Evolutionary conservation across 2,797 vertebrate species (phyloP), one percentile per base, ranked within the genome.

Genomic region (Danio kyathit): DNA sequence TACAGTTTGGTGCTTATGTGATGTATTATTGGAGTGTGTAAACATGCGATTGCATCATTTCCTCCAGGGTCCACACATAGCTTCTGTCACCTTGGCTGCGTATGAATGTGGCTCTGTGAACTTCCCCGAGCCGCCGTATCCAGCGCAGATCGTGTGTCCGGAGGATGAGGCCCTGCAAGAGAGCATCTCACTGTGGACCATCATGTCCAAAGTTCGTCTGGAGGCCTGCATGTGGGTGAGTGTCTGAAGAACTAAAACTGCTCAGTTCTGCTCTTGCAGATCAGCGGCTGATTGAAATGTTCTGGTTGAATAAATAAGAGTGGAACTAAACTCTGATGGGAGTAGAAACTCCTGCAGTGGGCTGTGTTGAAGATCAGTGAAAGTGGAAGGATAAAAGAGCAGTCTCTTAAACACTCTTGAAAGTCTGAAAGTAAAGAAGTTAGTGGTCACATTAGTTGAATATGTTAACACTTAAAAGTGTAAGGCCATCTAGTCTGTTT

Each of bases 161-260:
- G 92, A 95, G 3, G 91, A 91, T 79, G 95, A 91, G 63, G 85
- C 79, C 0, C 0, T 89, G 56, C 94, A 91, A 79, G 95, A 92
- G 86, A 90, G 94, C 82, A 92, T 99, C 92, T 95, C 97, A 17
- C 88, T 99, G 70, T 96, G 97, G 95, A 95, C 96, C 70, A 99
- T 99, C 91, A 97, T 99, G 94, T 97, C 98, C 16, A 99, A 99
- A 95, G 98, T 99, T 90, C 97, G 98, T 84, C 94, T 99, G 89
- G 98, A 99, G 89, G 98, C 98, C 91, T 99, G 97, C 90, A 99
- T 99, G 98, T 99, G 98, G 98, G 98, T 99, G 93, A 97, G 98
- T 92, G 16, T 19, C 29, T 10, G 1, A 21, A 17, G 11, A 4
- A 64, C 40, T 19, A 52, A 75, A 64, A 29, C 7, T 40, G 9